These are phyloP conservation scores for Neosilurus hyrtlii DNA, from an alignment of 2,797 vertebrate species.

Conservation along the genomic window DNA sequence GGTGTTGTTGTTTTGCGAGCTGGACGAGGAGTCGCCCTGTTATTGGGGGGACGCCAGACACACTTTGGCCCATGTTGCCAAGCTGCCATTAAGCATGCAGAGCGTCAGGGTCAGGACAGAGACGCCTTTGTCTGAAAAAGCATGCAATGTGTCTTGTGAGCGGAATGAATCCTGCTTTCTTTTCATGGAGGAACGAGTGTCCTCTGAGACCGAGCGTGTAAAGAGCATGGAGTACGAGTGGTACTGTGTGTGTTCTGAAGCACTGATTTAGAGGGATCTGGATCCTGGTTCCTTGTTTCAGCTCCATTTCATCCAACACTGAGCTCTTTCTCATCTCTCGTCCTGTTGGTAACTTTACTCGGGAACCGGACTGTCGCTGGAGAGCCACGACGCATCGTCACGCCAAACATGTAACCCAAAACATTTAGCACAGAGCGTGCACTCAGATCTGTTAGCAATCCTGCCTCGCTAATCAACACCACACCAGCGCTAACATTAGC, in stretches of 20 bases:
- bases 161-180: conserved; percentile 64
- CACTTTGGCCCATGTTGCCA: conserved; percentile 51
- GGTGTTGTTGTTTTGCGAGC: background rate
- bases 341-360: conserved; percentile 14
- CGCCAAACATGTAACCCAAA: conserved; percentile 5
- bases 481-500: background rate
- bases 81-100: conserved; percentile 48
- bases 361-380: conserved; percentile 4
- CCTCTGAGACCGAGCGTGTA: conserved; percentile 47
- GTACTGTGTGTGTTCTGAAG: conserved; percentile 14
- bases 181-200: conserved; percentile 58
- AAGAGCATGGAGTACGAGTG: conserved; percentile 16
- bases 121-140: conserved; percentile 71
- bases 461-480: conserved; percentile 29
- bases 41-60: conserved; percentile 55
- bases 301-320: conserved; percentile 15
- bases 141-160: conserved; percentile 70
- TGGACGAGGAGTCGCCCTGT: background rate
- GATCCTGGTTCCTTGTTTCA: background rate
- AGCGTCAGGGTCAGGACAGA: conserved; percentile 63
- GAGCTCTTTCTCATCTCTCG: conserved; percentile 4
- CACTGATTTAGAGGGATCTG: conserved; percentile 23
- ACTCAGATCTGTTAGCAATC: background rate
- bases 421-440: conserved; percentile 14
- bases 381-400: conserved; percentile 7